phyloP scores from a whole-genome alignment of 1,140 invertebrate species.

The Hyposmocoma kahamanoa region DNA sequence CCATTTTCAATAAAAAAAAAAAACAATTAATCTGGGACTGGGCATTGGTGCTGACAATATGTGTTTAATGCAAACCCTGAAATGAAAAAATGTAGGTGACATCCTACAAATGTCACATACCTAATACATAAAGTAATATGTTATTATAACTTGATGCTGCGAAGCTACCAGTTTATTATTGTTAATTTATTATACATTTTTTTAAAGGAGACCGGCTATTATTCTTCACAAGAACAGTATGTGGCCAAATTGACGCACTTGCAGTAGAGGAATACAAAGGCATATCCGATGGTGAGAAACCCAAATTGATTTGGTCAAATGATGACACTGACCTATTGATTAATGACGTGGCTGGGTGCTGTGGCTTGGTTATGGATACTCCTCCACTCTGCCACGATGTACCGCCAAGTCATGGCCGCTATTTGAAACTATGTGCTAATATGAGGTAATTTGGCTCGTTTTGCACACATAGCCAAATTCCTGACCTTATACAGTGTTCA shows the following conservation, averaged over 20 bases:
- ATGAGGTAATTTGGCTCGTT: too few species aligned
- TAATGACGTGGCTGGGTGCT: constrained; percentile 45
- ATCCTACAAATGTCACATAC: too few species aligned
- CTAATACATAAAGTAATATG: too few species aligned
- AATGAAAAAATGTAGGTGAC: too few species aligned
- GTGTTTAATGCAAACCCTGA: too few species aligned
- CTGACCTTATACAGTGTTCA: too few species aligned
- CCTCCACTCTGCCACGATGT: constrained; percentile 29
- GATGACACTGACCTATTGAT: constrained; percentile 23
- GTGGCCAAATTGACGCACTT: constrained; percentile 26
- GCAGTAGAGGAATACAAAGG: constrained; percentile 38
- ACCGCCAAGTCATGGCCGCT: constrained; percentile 28
- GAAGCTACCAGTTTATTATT: not conserved
- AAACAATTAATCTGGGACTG: too few species aligned
- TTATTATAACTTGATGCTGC: too few species aligned
- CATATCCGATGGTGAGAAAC: constrained; percentile 13
- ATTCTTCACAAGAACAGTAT: constrained; percentile 37
- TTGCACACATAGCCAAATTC: too few species aligned
- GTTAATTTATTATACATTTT: not conserved
- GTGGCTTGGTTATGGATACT: constrained; percentile 27
- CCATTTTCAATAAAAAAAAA: too few species aligned
- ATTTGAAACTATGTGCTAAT: too few species aligned
- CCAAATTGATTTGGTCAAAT: constrained; percentile 27
- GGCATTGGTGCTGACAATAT: too few species aligned
- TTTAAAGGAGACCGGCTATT: constrained; percentile 38